These are phyloP conservation scores for Parotocinclus haroldoi DNA, from an alignment of 2,797 vertebrate species.

Conservation along the genomic window DNA sequence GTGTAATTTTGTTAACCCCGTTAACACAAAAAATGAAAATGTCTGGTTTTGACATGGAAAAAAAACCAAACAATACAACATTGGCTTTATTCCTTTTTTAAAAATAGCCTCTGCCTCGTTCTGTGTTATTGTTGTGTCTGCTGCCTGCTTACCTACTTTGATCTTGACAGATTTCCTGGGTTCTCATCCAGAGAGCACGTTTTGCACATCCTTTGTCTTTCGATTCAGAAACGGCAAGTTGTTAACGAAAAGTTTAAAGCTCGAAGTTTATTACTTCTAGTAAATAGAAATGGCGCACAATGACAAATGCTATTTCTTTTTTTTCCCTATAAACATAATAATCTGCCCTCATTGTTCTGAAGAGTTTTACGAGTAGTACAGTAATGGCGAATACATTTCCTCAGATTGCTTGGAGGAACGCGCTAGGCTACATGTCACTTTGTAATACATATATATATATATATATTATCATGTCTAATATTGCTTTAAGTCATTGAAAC, in stretches of 20 bases:
- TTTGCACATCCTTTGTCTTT: no score
- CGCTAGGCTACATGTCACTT: slow-evolving; percentile 47
- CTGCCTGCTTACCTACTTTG: no score
- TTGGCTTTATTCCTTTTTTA: no score
- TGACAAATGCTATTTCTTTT: slow-evolving; percentile 48
- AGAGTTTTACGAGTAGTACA: slow-evolving; percentile 32
- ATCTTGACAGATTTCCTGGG: no score
- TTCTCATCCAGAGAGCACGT: no score
- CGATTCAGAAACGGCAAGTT: neutral
- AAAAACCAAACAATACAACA: no score
- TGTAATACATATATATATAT: slow-evolving; percentile 38
- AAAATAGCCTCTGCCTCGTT: no score
- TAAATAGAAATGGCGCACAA: slow-evolving; percentile 49
- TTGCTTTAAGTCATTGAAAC: slow-evolving; percentile 72
- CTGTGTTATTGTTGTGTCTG: no score
- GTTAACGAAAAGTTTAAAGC: slow-evolving; percentile 33
- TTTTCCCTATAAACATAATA: slow-evolving; percentile 43
- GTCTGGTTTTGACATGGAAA: no score
- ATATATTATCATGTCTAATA: slow-evolving; percentile 66
- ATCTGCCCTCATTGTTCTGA: slow-evolving; percentile 35
- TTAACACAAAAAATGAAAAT: no score
- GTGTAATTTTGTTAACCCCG: no score
- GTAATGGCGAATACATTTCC: slow-evolving; percentile 39
- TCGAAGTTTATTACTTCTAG: slow-evolving; percentile 48
- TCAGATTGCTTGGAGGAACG: slow-evolving; percentile 40